Conservation (phyloP, 2,888 invertebrate species). For the Eupithecia subumbrata region DNA sequence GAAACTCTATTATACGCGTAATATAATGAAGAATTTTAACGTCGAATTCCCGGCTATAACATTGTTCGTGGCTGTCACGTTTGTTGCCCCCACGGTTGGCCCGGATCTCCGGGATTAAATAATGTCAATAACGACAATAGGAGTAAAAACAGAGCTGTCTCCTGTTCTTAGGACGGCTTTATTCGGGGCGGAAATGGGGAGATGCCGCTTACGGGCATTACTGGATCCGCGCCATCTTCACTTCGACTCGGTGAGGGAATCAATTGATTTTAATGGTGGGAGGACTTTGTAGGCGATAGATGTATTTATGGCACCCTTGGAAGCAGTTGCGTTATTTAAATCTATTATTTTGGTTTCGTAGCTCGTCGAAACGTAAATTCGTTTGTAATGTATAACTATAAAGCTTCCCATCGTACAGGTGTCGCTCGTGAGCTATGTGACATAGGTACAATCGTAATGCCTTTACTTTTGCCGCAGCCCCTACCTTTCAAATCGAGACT, state of each 20-base stretch:
- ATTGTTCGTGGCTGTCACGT: conserved; percentile 26
- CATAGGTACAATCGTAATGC: neutral
- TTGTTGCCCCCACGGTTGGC: conserved; percentile 17
- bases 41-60: conserved; percentile 13
- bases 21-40: conserved; percentile 21
- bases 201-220: conserved; percentile 17
- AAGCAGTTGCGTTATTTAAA: neutral
- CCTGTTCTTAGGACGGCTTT: conserved; percentile 36
- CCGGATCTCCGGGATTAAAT: conserved; percentile 42
- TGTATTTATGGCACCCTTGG: neutral
- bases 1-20: conserved; percentile 9
- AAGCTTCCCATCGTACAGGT: neutral
- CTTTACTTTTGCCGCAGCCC: neutral
- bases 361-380: neutral
- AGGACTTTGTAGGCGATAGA: neutral
- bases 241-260: conserved; percentile 7
- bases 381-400: neutral
- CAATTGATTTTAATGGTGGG: conserved; percentile 10
- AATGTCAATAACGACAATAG: conserved; percentile 46
- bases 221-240: conserved; percentile 14
- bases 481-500: neutral
- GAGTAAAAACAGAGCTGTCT: conserved; percentile 37
- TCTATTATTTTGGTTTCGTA: neutral
- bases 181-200: conserved; percentile 16
- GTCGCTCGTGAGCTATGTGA: neutral